These are phyloP conservation scores for Diarsia dahlii DNA, from an alignment of 2,888 invertebrate species.

Conservation along the genomic window DNA sequence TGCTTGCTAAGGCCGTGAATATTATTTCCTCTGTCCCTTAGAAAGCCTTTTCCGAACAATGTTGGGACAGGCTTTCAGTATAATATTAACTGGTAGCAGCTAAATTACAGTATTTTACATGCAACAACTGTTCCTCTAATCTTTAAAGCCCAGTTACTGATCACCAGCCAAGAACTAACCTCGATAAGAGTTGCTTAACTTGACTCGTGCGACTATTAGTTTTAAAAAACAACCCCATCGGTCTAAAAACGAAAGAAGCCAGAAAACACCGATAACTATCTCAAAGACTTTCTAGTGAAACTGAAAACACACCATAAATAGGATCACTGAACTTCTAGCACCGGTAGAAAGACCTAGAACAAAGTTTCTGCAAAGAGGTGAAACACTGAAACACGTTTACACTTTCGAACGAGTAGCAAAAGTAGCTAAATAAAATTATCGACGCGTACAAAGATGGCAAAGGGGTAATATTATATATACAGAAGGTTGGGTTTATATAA, in stretches of 20 bases:
- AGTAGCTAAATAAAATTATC: constrained; percentile 49
- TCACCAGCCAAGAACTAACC: background rate
- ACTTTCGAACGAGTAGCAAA: constrained; percentile 22
- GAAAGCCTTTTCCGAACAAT: too few relatives aligned
- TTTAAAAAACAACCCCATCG: background rate
- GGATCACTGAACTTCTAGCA: background rate
- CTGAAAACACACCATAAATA: constrained; percentile 17
- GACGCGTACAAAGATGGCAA: background rate
- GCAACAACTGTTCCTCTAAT: background rate
- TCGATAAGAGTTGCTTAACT: background rate
- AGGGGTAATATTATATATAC: background rate
- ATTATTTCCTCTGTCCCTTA: too few relatives aligned
- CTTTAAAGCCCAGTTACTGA: background rate
- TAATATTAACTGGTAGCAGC: too few relatives aligned
- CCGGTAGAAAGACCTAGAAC: background rate
- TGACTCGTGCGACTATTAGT: too few relatives aligned
- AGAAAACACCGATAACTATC: background rate
- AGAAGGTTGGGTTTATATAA: background rate
- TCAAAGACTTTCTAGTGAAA: constrained; percentile 3
- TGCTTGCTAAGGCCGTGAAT: too few relatives aligned
- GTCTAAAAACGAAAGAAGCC: background rate
- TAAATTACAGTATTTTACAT: background rate
- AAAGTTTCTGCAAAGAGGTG: constrained; percentile 11
- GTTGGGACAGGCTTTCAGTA: background rate
- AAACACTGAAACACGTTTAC: constrained; percentile 36